Conservation (phyloP, 2,113 vertebrate species). For the Passer domesticus region DNA sequence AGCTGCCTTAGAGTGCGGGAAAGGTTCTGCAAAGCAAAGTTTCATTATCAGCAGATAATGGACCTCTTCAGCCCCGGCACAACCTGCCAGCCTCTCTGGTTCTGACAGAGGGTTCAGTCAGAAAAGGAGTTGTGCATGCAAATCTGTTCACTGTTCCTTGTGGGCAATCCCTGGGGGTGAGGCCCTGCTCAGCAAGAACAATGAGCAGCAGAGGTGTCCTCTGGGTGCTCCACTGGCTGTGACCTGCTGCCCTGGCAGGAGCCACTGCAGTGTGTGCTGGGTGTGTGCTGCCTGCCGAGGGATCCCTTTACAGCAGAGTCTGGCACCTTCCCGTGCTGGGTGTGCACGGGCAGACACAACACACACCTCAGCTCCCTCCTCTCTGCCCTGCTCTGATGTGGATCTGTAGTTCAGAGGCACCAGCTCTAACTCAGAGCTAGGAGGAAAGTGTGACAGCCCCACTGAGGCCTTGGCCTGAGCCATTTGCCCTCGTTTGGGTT, state of each 20-base stretch:
- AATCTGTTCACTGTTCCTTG: neutral
- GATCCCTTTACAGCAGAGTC: fast-evolving
- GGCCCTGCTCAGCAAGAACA: neutral
- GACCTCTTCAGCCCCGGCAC: neutral
- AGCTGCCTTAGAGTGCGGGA: neutral
- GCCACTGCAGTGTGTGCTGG: neutral
- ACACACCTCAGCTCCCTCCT: neutral
- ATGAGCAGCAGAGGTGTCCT: neutral
- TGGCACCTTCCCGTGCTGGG: neutral
- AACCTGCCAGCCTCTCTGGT: fast-evolving
- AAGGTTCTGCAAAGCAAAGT: neutral
- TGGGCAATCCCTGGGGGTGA: neutral
- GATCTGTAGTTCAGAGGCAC: neutral
- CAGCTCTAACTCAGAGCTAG: fast-evolving
- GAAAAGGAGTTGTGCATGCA: neutral
- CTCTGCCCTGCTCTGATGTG: neutral
- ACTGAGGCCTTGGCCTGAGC: neutral
- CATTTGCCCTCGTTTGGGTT: neutral
- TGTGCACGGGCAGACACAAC: neutral
- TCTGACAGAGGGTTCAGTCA: neutral
- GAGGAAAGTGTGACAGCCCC: neutral
- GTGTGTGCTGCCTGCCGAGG: neutral
- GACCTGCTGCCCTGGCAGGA: neutral
- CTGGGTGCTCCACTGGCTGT: neutral
- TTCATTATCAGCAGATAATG: neutral